Percentiles rank a stretch among this genome's conserved stretches.
Evolutionary conservation across 1,140 invertebrate genomes (phyloP).

Genomic region (Chionoecetes opilio): DNA sequence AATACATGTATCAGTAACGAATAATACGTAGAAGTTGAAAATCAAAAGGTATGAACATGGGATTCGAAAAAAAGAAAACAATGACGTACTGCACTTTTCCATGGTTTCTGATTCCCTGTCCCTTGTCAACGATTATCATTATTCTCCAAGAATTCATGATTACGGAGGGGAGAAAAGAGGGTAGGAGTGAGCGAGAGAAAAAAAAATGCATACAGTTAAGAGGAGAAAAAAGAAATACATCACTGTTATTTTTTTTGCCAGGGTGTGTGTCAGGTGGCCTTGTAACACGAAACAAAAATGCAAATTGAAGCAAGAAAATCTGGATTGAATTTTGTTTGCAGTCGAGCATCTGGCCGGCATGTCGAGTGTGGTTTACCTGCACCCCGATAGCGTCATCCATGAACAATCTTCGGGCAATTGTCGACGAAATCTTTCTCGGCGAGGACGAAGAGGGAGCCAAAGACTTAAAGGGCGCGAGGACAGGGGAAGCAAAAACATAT

Average conservation of each 20-base stretch:
- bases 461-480: background rate
- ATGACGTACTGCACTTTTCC: background rate
- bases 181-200: background rate
- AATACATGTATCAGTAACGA: too few relatives aligned
- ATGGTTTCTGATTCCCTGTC: background rate
- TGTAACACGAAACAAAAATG: background rate
- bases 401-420: background rate
- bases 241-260: background rate
- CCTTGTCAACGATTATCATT: background rate
- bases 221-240: background rate
- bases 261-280: background rate
- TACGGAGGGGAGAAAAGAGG: background rate
- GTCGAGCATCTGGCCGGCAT: background rate
- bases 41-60: background rate
- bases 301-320: constrained; percentile 21
- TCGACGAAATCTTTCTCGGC: background rate
- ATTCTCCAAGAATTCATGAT: background rate
- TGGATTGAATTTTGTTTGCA: background rate
- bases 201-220: background rate
- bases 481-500: background rate
- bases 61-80: background rate
- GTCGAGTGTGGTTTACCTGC: background rate
- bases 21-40: too few relatives aligned
- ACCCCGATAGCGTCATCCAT: background rate
- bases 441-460: background rate